phyloP scores from a whole-genome alignment of 2,113 vertebrate species.

The Sardina pilchardus region DNA sequence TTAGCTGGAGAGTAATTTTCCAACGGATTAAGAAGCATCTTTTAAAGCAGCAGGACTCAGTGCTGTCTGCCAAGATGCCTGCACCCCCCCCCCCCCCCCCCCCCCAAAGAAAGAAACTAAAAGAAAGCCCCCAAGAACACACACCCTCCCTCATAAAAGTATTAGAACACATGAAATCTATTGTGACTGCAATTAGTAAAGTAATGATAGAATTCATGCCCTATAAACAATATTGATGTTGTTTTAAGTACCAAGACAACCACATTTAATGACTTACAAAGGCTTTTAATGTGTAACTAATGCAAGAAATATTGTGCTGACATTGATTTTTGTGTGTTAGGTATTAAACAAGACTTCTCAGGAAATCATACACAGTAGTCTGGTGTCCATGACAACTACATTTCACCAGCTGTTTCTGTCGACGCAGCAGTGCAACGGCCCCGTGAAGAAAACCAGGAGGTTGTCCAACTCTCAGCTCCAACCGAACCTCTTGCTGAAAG shows the following conservation, averaged over 20 bases:
- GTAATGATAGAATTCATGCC: not conserved
- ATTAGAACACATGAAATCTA: not conserved
- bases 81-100: not conserved
- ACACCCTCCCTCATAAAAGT: not conserved
- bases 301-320: not conserved
- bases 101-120: not conserved
- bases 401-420: not conserved
- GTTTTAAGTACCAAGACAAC: not conserved
- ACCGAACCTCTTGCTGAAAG: not conserved
- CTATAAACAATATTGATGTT: constrained; percentile 8
- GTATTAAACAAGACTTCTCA: not conserved
- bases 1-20: constrained; percentile 98
- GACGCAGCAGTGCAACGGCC: not conserved
- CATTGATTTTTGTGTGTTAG: not conserved
- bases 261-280: constrained; percentile 13
- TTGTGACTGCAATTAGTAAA: not conserved
- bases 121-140: not conserved
- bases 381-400: constrained; percentile 16
- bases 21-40: constrained; percentile 85
- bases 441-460: constrained; percentile 1
- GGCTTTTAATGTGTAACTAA: not conserved
- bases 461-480: not conserved
- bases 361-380: not conserved
- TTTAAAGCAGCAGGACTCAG: constrained; percentile 80
- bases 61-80: constrained; percentile 29